These are phyloP conservation scores for Trimorus sp. DNA, from an alignment of 2,888 invertebrate species.

Conservation along the genomic window DNA sequence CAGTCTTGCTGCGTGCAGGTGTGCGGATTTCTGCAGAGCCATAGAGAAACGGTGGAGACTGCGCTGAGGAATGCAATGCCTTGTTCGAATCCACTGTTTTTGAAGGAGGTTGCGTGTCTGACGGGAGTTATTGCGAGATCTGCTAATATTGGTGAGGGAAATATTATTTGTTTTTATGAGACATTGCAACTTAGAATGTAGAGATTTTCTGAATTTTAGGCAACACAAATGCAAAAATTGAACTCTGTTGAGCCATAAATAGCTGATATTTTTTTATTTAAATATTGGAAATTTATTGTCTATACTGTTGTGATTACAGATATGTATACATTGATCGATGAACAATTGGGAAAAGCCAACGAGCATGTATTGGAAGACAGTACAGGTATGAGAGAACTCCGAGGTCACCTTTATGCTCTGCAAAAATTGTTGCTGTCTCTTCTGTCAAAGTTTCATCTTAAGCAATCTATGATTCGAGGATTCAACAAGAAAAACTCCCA, in stretches of 20 bases:
- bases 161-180: too few relatives aligned
- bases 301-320: slow-evolving; percentile 72
- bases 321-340: slow-evolving; percentile 79
- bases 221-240: too few relatives aligned
- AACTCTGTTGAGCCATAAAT: too few relatives aligned
- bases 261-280: too few relatives aligned
- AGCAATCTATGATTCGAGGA: slow-evolving; percentile 62
- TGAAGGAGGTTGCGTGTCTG: slow-evolving; percentile 89
- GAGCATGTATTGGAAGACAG: slow-evolving; percentile 72
- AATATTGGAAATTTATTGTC: too few relatives aligned
- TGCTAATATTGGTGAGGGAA: slow-evolving; percentile 82
- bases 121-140: slow-evolving; percentile 89
- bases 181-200: too few relatives aligned
- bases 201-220: too few relatives aligned
- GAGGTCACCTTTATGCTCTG: slow-evolving; percentile 86
- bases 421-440: slow-evolving; percentile 89
- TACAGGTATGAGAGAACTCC: slow-evolving; percentile 79
- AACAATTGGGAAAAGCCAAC: slow-evolving; percentile 73
- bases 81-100: slow-evolving; percentile 85
- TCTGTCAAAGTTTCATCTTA: slow-evolving; percentile 86
- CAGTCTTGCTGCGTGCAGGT: slow-evolving; percentile 91
- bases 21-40: slow-evolving; percentile 90
- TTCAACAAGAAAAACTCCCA: slow-evolving; percentile 69
- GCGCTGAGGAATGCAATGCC: slow-evolving; percentile 88
- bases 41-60: slow-evolving; percentile 90